These are phyloP conservation scores for Aelia acuminata DNA, from an alignment of 2,888 invertebrate genomes.

Conservation along the genomic window DNA sequence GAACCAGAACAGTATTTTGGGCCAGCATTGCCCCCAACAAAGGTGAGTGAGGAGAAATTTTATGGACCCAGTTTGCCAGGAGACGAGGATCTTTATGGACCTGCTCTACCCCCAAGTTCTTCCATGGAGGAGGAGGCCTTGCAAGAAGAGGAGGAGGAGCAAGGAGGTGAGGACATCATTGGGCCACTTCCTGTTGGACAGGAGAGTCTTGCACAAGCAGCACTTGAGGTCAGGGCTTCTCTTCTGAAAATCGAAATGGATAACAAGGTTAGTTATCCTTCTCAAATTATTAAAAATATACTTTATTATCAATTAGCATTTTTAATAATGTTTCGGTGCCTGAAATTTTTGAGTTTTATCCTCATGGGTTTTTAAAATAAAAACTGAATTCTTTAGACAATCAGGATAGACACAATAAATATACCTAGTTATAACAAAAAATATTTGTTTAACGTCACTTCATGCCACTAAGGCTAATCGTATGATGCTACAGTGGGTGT, in stretches of 20 bases:
- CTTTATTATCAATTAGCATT: too few species aligned
- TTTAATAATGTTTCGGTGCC: too few species aligned
- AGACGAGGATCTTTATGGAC: constrained; percentile 58
- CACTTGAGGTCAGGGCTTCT: constrained; percentile 63
- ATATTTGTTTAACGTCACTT: too few species aligned
- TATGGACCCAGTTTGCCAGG: constrained; percentile 59
- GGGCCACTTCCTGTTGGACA: constrained; percentile 62
- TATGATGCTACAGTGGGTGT: too few species aligned
- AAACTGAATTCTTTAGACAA: too few species aligned
- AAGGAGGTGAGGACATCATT: constrained; percentile 48
- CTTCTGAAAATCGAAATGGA: constrained; percentile 63
- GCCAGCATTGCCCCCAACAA: constrained; percentile 58
- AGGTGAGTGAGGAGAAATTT: constrained; percentile 38
- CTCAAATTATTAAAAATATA: not conserved
- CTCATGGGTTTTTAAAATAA: too few species aligned
- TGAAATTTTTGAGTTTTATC: too few species aligned
- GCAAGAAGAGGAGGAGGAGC: constrained; percentile 16
- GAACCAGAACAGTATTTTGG: constrained; percentile 59
- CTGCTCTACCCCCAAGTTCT: constrained; percentile 54
- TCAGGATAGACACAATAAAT: too few species aligned
- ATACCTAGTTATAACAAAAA: too few species aligned
- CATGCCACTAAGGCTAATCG: too few species aligned
- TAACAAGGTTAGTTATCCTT: constrained; percentile 61
- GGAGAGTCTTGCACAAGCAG: constrained; percentile 59
- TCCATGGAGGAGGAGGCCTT: not conserved